phyloP scores from a whole-genome alignment of 2,888 invertebrate species.

The Suillia variegata region DNA sequence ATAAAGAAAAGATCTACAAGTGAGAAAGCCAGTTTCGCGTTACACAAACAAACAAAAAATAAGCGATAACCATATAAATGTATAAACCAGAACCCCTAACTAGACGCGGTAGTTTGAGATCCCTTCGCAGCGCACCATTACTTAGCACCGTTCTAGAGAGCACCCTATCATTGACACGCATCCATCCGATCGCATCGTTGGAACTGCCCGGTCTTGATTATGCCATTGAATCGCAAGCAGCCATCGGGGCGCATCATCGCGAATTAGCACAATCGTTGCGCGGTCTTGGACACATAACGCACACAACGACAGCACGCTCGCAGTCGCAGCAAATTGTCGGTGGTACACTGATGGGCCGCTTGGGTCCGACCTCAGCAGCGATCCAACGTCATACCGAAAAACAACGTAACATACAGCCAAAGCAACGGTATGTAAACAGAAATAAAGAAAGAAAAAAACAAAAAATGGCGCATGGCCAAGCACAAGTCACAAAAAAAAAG shows the following conservation, averaged over 20 bases:
- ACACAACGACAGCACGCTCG: constrained; percentile 47
- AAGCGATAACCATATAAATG: constrained; percentile 48
- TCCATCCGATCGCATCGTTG: constrained; percentile 60
- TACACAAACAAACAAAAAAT: background rate
- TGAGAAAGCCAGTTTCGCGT: no score
- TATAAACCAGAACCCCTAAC: constrained; percentile 59
- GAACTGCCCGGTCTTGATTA: constrained; percentile 61
- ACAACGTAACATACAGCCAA: constrained; percentile 56
- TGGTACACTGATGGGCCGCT: constrained; percentile 44
- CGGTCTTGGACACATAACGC: constrained; percentile 49
- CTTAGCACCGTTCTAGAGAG: constrained; percentile 61
- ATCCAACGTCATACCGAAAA: constrained; percentile 51
- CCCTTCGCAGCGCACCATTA: constrained; percentile 61
- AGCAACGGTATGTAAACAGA: constrained; percentile 56
- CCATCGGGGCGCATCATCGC: constrained; percentile 43
- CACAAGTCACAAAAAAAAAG: no score
- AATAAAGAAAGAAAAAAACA: no score
- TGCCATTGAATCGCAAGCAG: constrained; percentile 53
- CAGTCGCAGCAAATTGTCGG: constrained; percentile 45
- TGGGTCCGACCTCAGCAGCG: constrained; percentile 49
- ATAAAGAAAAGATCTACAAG: no score
- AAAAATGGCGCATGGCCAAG: background rate
- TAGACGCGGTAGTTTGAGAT: constrained; percentile 62
- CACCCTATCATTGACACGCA: constrained; percentile 60
- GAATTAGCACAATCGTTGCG: constrained; percentile 52